Evolutionary conservation across 2,113 vertebrate species (phyloP).

Genomic region (Gobiocypris rarus): DNA sequence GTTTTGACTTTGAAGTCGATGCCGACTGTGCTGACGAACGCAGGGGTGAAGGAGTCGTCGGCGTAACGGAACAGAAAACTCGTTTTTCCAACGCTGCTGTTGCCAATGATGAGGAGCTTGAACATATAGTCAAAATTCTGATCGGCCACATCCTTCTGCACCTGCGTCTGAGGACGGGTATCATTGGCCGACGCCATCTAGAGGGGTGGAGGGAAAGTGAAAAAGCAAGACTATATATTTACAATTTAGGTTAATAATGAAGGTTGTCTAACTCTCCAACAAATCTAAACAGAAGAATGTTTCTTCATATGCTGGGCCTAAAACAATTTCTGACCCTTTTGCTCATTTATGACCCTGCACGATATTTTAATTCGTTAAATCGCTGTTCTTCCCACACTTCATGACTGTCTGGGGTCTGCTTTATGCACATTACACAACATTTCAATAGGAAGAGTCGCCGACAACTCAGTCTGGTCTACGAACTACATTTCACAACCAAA

Average conservation of each 20-base stretch:
- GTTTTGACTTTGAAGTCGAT: slow-evolving; percentile 95
- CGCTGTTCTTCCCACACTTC: too few relatives aligned
- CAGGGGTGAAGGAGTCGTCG: slow-evolving; percentile 88
- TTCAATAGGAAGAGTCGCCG: too few relatives aligned
- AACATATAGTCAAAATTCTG: slow-evolving; percentile 96
- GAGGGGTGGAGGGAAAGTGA: background rate
- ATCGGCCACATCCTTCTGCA: slow-evolving; percentile 82
- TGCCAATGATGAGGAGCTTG: slow-evolving; percentile 88
- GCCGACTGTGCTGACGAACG: slow-evolving; percentile 91
- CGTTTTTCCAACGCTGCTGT: slow-evolving; percentile 91
- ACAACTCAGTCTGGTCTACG: too few relatives aligned
- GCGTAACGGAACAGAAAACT: slow-evolving; percentile 91
- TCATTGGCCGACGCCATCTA: slow-evolving; percentile 84
- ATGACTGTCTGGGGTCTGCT: too few relatives aligned
- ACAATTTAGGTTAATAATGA: background rate
- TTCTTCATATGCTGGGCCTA: background rate
- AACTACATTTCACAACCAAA: too few relatives aligned
- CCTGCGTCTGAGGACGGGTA: slow-evolving; percentile 58
- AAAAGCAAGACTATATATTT: background rate
- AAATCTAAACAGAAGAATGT: background rate
- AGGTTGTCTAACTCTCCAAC: too few relatives aligned
- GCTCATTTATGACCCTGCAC: background rate
- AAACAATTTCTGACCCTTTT: background rate
- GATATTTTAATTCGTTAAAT: too few relatives aligned
- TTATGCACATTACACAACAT: too few relatives aligned